A percentile compares a stretch with the other conserved stretches of the same genome.
phyloP scores from a whole-genome alignment of 2,888 invertebrate species.

The Siphonodentalium dalli region DNA sequence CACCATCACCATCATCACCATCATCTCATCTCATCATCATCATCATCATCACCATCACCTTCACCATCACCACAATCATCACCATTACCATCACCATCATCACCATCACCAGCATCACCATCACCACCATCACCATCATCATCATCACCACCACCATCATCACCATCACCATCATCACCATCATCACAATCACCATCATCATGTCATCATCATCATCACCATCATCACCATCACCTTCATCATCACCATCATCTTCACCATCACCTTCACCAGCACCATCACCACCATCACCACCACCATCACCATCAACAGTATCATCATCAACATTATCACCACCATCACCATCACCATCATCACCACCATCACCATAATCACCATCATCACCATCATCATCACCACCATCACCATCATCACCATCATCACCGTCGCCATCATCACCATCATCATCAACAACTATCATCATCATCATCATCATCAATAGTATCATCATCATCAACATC shows the following conservation, averaged over 20 bases:
- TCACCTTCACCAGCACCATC: constrained; percentile 22
- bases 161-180: background rate
- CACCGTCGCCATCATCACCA: no score
- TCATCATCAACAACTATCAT: no score
- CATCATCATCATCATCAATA: no score
- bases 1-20: background rate
- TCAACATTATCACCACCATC: constrained; percentile 1
- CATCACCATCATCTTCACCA: background rate
- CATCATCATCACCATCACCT: no score
- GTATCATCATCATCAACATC: constrained; percentile 4
- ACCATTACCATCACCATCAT: no score
- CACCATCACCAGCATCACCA: no score
- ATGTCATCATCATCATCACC: constrained; percentile 1
- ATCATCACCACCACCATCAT: background rate
- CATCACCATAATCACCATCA: no score
- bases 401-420: no score
- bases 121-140: no score
- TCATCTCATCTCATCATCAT: no score
- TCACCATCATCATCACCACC: no score
- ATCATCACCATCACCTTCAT: background rate
- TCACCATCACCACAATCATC: no score
- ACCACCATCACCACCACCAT: constrained; percentile 36
- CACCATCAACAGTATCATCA: constrained; percentile 33
- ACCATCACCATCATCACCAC: background rate
- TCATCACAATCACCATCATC: background rate